A percentile compares a stretch with the other conserved stretches of the same genome.
Conservation (phyloP, 1,140 invertebrate genomes). For the Drosophila sturtevanti region DNA sequence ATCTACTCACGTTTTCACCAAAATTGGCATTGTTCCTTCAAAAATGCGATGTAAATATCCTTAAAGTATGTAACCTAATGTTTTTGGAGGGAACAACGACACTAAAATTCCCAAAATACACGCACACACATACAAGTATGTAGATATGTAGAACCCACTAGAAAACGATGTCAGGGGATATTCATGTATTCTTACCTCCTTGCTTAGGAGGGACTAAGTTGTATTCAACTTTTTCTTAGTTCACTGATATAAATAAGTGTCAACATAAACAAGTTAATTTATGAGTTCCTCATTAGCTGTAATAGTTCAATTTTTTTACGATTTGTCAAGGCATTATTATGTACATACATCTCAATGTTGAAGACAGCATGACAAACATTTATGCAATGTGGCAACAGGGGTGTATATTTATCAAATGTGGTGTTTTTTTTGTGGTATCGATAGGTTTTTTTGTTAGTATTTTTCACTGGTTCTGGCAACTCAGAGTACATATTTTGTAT, state of each 20-base stretch:
- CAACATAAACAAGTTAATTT: no score
- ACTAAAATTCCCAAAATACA: not conserved
- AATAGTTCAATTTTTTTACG: no score
- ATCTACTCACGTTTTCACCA: constrained; percentile 74
- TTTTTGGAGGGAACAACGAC: not conserved
- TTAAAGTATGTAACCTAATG: not conserved
- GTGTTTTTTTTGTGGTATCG: not conserved
- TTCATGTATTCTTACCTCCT: not conserved
- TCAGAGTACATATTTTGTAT: not conserved
- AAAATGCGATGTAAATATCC: not conserved
- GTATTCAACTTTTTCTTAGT: not conserved
- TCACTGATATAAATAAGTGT: not conserved
- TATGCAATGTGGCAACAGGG: not conserved
- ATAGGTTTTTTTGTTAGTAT: not conserved
- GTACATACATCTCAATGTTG: no score
- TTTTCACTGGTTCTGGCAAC: not conserved
- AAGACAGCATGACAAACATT: not conserved
- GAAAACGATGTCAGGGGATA: not conserved
- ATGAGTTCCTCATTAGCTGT: no score
- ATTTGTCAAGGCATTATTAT: no score
- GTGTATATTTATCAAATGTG: not conserved
- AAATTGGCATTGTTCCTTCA: constrained; percentile 56
- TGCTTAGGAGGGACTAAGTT: not conserved
- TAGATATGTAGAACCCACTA: not conserved
- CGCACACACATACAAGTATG: not conserved